phyloP scores from a whole-genome alignment of 2,797 vertebrate species.

The Ctenochaetus hawaiiensis region DNA sequence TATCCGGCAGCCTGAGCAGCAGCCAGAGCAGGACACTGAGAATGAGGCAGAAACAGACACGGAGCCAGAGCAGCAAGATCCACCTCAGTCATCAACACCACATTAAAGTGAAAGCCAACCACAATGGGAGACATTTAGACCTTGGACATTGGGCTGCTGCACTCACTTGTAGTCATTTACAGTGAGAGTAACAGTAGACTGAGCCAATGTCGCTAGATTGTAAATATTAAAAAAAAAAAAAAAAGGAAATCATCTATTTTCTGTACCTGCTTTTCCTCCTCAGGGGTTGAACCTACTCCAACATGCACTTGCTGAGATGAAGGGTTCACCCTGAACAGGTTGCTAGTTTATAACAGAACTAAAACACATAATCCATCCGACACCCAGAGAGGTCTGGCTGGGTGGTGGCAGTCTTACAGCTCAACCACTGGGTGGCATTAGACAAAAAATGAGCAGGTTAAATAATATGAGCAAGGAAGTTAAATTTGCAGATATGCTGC shows the following conservation, averaged over 20 bases:
- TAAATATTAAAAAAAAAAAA: slow-evolving; percentile 12
- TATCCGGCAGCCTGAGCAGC: slow-evolving; percentile 62
- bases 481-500: no score
- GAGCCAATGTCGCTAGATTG: slow-evolving; percentile 12
- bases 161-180: neutral
- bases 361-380: neutral
- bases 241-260: neutral
- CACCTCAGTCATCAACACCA: slow-evolving; percentile 15
- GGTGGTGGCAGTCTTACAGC: neutral
- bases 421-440: neutral
- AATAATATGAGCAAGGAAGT: neutral
- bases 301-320: slow-evolving; percentile 22
- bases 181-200: slow-evolving; percentile 18
- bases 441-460: neutral
- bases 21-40: slow-evolving; percentile 34
- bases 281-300: slow-evolving; percentile 19
- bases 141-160: slow-evolving; percentile 1
- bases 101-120: slow-evolving; percentile 7
- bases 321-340: neutral
- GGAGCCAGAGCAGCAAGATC: slow-evolving; percentile 59
- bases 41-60: slow-evolving; percentile 49
- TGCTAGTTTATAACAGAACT: neutral
- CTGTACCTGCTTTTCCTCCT: neutral
- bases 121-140: neutral
- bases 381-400: neutral